phyloP scores from a whole-genome alignment of 2,113 vertebrate genomes.

The Stigmatopora nigra region DNA sequence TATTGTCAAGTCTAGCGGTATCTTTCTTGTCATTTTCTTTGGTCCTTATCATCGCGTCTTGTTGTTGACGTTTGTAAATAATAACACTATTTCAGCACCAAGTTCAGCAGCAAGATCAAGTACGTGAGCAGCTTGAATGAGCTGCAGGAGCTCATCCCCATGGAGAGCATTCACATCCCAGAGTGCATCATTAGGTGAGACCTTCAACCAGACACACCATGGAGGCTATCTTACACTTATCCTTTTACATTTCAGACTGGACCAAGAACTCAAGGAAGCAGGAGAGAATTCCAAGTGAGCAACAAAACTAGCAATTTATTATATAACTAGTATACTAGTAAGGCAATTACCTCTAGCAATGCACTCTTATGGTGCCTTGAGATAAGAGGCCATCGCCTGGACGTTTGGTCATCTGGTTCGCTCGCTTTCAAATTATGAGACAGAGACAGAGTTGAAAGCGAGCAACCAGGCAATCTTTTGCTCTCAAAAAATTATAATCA shows the following conservation, averaged over 20 bases:
- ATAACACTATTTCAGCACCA: slow-evolving; percentile 71
- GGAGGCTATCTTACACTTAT: slow-evolving; percentile 31
- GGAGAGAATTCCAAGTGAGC: slow-evolving; percentile 84
- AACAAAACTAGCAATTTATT: background rate
- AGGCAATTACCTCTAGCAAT: background rate
- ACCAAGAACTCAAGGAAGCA: slow-evolving; percentile 88
- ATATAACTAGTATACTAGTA: background rate
- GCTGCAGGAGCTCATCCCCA: slow-evolving; percentile 85
- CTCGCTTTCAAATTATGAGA: too few species aligned
- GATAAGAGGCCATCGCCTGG: too few species aligned
- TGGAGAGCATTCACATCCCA: slow-evolving; percentile 91
- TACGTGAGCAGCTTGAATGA: slow-evolving; percentile 85
- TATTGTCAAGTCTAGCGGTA: background rate
- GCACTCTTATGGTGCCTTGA: background rate
- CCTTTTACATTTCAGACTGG: slow-evolving; percentile 75
- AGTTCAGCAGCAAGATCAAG: slow-evolving; percentile 97
- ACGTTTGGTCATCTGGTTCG: too few species aligned
- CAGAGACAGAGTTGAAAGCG: too few species aligned
- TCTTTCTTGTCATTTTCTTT: background rate
- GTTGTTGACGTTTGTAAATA: background rate
- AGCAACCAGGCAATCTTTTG: too few species aligned
- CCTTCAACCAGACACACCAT: slow-evolving; percentile 7
- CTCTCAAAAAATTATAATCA: too few species aligned
- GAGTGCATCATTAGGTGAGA: slow-evolving; percentile 93
- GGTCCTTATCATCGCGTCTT: too few species aligned